Evolutionary conservation across 2,888 invertebrate species (phyloP).

Genomic region (Holacanthella duospinosa): DNA sequence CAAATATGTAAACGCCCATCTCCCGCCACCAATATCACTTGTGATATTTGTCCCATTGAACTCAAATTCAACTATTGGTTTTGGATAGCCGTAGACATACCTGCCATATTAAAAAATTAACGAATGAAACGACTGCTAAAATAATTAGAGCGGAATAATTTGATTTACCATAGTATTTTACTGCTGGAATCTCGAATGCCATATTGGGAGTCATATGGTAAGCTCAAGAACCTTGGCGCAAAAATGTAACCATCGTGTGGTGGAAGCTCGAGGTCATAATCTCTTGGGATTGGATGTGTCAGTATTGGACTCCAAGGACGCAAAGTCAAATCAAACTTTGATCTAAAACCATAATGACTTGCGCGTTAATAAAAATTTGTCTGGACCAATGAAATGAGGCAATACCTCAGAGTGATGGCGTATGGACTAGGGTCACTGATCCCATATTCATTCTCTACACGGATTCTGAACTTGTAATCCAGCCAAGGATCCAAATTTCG

Average conservation of each 20-base stretch:
- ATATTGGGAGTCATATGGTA: conserved; percentile 76
- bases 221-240: conserved; percentile 68
- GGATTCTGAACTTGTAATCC: conserved; percentile 88
- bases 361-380: neutral
- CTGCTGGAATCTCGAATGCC: conserved; percentile 85
- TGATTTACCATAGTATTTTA: conserved; percentile 64
- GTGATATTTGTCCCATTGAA: conserved; percentile 58
- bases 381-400: neutral
- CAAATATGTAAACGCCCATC: conserved; percentile 55
- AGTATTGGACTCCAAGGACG: conserved; percentile 23
- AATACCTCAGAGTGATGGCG: conserved; percentile 61
- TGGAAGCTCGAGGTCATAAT: conserved; percentile 79
- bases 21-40: neutral
- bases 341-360: conserved; percentile 44
- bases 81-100: conserved; percentile 93
- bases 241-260: conserved; percentile 74
- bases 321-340: conserved; percentile 58
- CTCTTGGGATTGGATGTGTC: conserved; percentile 53
- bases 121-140: neutral
- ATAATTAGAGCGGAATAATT: neutral
- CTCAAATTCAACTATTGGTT: conserved; percentile 81
- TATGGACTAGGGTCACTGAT: conserved; percentile 92
- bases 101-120: neutral
- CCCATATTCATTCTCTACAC: conserved; percentile 94
- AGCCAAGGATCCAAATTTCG: conserved; percentile 80